Evolutionary conservation across 2,113 vertebrate genomes (phyloP), one percentile per base, ranked within the genome.

Genomic region (Pagrus major): DNA sequence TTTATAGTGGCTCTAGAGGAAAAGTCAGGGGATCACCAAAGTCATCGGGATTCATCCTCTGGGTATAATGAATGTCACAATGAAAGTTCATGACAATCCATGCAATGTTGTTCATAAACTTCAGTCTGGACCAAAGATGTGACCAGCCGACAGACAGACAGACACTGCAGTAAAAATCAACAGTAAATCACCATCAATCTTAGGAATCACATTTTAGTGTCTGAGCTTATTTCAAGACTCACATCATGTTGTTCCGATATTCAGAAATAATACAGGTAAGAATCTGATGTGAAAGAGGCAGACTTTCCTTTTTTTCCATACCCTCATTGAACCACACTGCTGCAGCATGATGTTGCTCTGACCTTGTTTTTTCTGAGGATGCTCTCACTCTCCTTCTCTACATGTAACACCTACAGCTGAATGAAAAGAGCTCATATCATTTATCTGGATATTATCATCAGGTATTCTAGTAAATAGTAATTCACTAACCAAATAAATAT

Each of bases 281-380:
- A 59, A 12, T 31, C 23, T 27, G 3, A 16, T 6, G n/a, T 37
- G 23, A 59, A 55, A 63, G 23, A 39, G 11, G 9, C n/a, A 49
- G 6, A 65, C 27, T 71, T 58, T 44, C 52, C 25, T 9, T 33
- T 6, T 42, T 72, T 72, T 47, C 29, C 21, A 12, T 37, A 3
- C 4, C 16, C 44, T 63, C 33, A 6, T 1, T 63, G 58, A 73
- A 21, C 23, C 44, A 49, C 35, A 7, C 23, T 55, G 41, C 35
- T 29, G 58, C 29, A 25, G 6, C 55, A 20, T 68, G 21, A 42
- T n/a, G n/a, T 9, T 11, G 33, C 54, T 33, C 29, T 71, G 58
- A 80, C 59, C 49, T 72, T 65, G 58, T 78, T n/a, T n/a, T n/a
- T n/a, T 63, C 21, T 21, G 8, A 23, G 7, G 37, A 18, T 23